Evolutionary conservation across 2,797 vertebrate species (phyloP), one percentile per base, ranked within the genome.

Genomic region (Chiroxiphia lanceolata): DNA sequence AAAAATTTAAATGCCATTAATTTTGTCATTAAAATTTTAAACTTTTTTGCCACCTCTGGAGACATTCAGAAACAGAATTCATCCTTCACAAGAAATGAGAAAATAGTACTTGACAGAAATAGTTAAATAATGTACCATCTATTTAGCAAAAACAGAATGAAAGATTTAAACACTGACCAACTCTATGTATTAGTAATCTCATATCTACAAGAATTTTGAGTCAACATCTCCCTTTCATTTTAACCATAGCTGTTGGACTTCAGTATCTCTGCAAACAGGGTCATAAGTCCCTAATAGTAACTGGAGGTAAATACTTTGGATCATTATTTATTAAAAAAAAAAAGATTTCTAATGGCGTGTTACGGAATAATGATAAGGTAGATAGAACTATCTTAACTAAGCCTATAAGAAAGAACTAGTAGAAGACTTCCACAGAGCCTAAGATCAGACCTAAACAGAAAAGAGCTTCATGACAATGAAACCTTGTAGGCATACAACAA

Each of bases 101-200:
- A 72, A 60, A 16, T 8, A 78, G 3, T 47, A 12, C 47, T 50
- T 78, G 38, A 50, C 29, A 42, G 14, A 53, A 64, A 65, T 18
- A 65, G 21, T n/a, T n/a, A 25, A 50, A 44, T 11, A 77, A 4
- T 0, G 0, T 21, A 6, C 2, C 19, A 70, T 31, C 36, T 57
- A 31, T n/a, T 77, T 38, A 70, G 10, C 13, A 57, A 61, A 79
- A 44, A 3, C 5, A 83, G 31, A 71, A 68, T 7, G 10, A 56
- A 68, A 85, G 6, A 27, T n/a, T 11, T 2, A 48, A 47, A 33
- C 4, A 7, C 2, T 53, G 33, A 17, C 7, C 5, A 68, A 20
- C 11, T 34, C 19, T 40, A 3, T 33, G 8, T 48, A 15, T 40
- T 56, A 81, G 13, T 6, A 75, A 45, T 31, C 10, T n/a, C 51